Base-by-base conservation (phyloP, 2,113 vertebrate genomes). In the Platycercus adscitus region DNA sequence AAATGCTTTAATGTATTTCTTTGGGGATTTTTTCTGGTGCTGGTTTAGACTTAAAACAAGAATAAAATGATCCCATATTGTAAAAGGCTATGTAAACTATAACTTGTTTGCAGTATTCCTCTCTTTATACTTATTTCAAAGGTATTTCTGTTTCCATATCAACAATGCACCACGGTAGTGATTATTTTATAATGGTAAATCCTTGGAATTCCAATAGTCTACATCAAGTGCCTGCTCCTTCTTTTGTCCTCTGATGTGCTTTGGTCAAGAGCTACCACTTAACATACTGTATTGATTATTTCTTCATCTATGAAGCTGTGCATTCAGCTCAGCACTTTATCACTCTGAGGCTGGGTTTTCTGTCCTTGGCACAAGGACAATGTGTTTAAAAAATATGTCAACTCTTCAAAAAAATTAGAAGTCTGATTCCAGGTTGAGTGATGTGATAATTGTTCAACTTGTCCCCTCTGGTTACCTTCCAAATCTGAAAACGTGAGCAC, bases 91-190 rank as follows among this genome's bases (percentile, higher is more conserved):
- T 14, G 29, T 44, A 61, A 29, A 11, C 19, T 71, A 0, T 28
- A 83, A 49, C 10, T 76, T 80, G 17, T 44, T 72, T 33, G 19
- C 41, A 81, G 55, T 46, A 66, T 41, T 82, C 23, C 14, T 25
- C 14, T 52, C 31, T 65, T 80, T 25, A 72, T 49, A 47, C 5
- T 82, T 68, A 12, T 79, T 52, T 93, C 41, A 63, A 82, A 84
- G 8, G 16, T 91, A 33, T 84, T 89, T 71, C 82, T 89, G 80
- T 96, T 96, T 90, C 79, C 31, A 25, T 95, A 69, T 81, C 76
- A 89, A 75, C 69, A 47, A 10, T 10, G 17, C 71, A 81, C 35
- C n/a, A 52, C 31, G 65, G 39, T 25, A 76, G 7, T 87, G 24
- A 4, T 9, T 78, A n/a, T 58, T 55, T 65, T 90, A 56, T 66